These are phyloP conservation scores for Hemiprocne comata DNA, from an alignment of 2,113 vertebrate genomes.

Conservation along the genomic window DNA sequence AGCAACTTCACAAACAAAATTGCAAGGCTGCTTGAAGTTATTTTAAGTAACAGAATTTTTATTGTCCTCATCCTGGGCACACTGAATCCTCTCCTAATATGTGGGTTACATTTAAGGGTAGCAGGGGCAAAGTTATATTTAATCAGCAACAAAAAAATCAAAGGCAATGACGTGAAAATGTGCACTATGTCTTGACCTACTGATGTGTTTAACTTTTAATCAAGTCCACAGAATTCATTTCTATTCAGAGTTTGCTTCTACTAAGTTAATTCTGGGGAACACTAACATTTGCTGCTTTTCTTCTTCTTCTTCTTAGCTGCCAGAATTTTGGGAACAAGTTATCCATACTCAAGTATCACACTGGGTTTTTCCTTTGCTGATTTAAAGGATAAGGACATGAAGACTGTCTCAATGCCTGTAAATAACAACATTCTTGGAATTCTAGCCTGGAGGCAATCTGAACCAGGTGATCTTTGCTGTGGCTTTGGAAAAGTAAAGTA, in stretches of 20 bases:
- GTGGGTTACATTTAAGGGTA: not conserved
- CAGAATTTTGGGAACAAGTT: not conserved
- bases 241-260: not conserved
- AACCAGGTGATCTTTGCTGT: not conserved
- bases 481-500: not conserved
- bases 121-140: not conserved
- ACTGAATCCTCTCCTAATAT: conserved; percentile 23
- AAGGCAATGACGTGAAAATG: not conserved
- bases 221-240: not conserved
- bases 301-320: not conserved
- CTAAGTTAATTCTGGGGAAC: not conserved
- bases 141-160: not conserved
- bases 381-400: not conserved
- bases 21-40: not conserved
- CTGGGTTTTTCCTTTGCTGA: not conserved
- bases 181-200: not conserved
- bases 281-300: not conserved
- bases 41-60: not conserved
- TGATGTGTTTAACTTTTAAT: not conserved
- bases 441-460: not conserved
- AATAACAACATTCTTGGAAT: not conserved
- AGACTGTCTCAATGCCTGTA: not conserved
- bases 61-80: not conserved
- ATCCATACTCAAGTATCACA: not conserved
- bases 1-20: not conserved